phyloP scores from a whole-genome alignment of 1,140 invertebrate genomes.

The Zaprionus taronus region DNA sequence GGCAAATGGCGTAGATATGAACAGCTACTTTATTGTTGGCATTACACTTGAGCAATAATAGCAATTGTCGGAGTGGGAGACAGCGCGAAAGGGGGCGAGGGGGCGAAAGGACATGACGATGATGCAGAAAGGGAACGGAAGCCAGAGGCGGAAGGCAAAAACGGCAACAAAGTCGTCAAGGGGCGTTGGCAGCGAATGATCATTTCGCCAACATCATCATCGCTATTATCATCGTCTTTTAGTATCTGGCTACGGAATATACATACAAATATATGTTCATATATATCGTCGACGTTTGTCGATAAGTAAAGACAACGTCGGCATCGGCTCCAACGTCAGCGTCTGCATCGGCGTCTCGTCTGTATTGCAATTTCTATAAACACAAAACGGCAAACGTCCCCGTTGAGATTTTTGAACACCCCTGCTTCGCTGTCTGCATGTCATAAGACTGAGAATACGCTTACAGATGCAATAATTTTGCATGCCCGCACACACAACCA shows the following conservation, averaged over 20 bases:
- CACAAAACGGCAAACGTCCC: constrained; percentile 34
- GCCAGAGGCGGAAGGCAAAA: constrained; percentile 2
- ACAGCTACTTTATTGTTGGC: constrained; percentile 63
- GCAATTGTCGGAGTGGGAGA: constrained; percentile 47
- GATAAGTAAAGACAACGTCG: constrained; percentile 48
- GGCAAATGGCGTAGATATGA: constrained; percentile 62
- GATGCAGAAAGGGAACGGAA: background rate
- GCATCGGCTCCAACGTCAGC: background rate
- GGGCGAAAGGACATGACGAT: background rate
- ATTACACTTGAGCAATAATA: constrained; percentile 62
- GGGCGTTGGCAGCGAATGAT: constrained; percentile 22
- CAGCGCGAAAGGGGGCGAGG: background rate
- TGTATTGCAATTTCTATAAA: constrained; percentile 54
- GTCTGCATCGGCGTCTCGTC: constrained; percentile 14
- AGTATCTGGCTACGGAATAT: constrained; percentile 19
- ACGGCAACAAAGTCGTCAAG: constrained; percentile 14
- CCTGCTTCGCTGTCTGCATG: constrained; percentile 25
- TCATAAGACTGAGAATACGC: constrained; percentile 56
- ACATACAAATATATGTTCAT: background rate
- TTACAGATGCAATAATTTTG: constrained; percentile 60
- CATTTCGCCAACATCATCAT: constrained; percentile 14
- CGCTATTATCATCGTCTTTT: constrained; percentile 7
- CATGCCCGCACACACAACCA: constrained; percentile 25
- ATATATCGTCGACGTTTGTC: constrained; percentile 41
- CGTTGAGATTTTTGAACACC: constrained; percentile 42